phyloP scores from a whole-genome alignment of 2,888 invertebrate genomes.

The Xestia rhomboidea region DNA sequence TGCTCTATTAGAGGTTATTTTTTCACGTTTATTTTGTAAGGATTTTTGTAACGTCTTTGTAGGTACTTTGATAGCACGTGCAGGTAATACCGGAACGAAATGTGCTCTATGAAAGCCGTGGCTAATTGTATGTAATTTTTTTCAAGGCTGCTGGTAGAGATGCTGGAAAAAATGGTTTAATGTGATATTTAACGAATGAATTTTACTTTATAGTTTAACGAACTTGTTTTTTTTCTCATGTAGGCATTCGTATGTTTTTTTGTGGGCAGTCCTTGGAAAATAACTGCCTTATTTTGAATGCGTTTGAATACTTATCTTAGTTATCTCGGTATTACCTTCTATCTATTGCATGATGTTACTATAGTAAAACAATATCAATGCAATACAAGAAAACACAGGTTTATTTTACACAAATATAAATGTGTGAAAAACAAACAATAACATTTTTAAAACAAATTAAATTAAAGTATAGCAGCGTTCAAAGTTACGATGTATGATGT shows the following conservation, averaged over 20 bases:
- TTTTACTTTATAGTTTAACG: not conserved
- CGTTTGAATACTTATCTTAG: not conserved
- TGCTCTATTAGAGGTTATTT: not conserved
- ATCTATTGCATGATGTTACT: not conserved
- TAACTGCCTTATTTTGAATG: not conserved
- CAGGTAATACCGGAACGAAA: conserved; percentile 21
- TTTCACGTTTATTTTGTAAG: not conserved
- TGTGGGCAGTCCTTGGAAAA: not conserved
- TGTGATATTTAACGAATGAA: not conserved
- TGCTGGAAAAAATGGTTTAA: conserved; percentile 3
- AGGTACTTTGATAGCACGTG: conserved; percentile 34
- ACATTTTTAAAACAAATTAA: no score
- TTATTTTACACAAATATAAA: not conserved
- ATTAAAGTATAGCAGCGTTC: not conserved
- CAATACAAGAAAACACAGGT: not conserved
- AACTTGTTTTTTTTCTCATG: not conserved
- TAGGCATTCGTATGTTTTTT: not conserved
- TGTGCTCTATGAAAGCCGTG: conserved; percentile 18
- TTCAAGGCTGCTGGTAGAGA: conserved; percentile 43
- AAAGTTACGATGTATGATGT: not conserved
- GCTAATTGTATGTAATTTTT: conserved; percentile 25
- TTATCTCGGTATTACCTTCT: not conserved
- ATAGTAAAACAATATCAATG: not conserved
- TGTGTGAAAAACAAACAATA: no score
- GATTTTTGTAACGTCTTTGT: conserved; percentile 6